A percentile compares a stretch with the other conserved stretches of the same genome.
These are phyloP conservation scores for Propithecus perrieri DNA, from an alignment of 2,797 vertebrate species.

Conservation along the genomic window DNA sequence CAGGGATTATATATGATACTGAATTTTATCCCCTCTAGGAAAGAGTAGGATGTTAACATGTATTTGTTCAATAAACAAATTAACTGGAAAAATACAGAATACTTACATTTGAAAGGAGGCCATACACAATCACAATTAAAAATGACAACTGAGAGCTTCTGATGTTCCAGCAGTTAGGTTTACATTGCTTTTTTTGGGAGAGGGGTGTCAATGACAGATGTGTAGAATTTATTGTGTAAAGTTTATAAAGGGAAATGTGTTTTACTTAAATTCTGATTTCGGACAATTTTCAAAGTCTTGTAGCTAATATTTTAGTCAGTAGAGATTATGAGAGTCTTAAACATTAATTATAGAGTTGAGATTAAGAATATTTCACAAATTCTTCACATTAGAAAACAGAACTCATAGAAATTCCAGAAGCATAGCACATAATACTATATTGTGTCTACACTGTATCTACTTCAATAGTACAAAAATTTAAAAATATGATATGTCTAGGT, in stretches of 20 bases:
- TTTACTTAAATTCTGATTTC: slow-evolving; percentile 79
- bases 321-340: slow-evolving; percentile 75
- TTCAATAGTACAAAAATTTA: slow-evolving; percentile 58
- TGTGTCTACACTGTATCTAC: slow-evolving; percentile 28
- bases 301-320: slow-evolving; percentile 65
- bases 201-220: neutral
- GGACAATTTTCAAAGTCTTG: slow-evolving; percentile 66
- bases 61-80: slow-evolving; percentile 49
- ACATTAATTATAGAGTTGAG: slow-evolving; percentile 73
- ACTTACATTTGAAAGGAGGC: slow-evolving; percentile 41
- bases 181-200: slow-evolving; percentile 37
- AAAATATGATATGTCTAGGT: slow-evolving; percentile 57
- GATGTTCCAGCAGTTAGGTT: neutral
- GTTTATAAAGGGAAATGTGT: slow-evolving; percentile 59
- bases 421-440: slow-evolving; percentile 60
- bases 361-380: slow-evolving; percentile 80
- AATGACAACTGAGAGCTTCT: neutral
- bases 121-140: neutral
- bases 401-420: slow-evolving; percentile 53
- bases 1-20: neutral
- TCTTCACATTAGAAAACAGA: slow-evolving; percentile 76
- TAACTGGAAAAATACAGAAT: slow-evolving; percentile 34
- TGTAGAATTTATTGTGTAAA: slow-evolving; percentile 37
- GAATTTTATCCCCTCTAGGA: neutral
- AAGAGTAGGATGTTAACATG: neutral